A percentile compares a stretch with the other conserved stretches of the same genome.
Conservation (phyloP, 2,113 vertebrate species). For the Tursiops truncatus region DNA sequence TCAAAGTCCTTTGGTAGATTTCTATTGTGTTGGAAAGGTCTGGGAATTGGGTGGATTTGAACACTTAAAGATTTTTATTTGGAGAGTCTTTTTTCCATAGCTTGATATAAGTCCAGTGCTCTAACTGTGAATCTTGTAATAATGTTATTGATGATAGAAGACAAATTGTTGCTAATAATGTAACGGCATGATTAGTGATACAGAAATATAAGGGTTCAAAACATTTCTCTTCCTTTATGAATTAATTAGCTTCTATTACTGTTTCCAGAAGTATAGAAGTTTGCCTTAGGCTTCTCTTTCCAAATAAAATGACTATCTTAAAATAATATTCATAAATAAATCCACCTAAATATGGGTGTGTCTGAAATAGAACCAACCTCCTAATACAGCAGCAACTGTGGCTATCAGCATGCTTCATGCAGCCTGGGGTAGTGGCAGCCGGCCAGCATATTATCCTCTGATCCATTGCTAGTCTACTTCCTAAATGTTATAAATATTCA, state of each 20-base stretch:
- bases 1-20: neutral
- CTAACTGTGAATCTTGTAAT: neutral
- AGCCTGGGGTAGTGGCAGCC: slow-evolving; percentile 79
- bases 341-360: slow-evolving; percentile 73
- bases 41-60: neutral
- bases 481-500: slow-evolving; percentile 88
- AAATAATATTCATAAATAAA: slow-evolving; percentile 67
- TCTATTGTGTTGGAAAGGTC: neutral
- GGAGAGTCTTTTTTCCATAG: neutral
- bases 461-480: slow-evolving; percentile 82
- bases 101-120: neutral
- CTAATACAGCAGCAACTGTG: slow-evolving; percentile 65
- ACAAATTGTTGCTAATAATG: slow-evolving; percentile 7
- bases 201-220: slow-evolving; percentile 46
- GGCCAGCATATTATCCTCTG: slow-evolving; percentile 82
- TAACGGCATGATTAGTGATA: slow-evolving; percentile 10
- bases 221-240: slow-evolving; percentile 39
- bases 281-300: slow-evolving; percentile 45
- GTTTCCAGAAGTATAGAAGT: slow-evolving; percentile 51
- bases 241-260: slow-evolving; percentile 44
- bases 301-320: slow-evolving; percentile 52
- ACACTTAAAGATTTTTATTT: neutral
- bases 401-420: slow-evolving; percentile 65
- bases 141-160: slow-evolving; percentile 15
- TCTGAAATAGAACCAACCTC: slow-evolving; percentile 77